Conservation (phyloP, 2,797 vertebrate species). For the Caiman crocodilus region DNA sequence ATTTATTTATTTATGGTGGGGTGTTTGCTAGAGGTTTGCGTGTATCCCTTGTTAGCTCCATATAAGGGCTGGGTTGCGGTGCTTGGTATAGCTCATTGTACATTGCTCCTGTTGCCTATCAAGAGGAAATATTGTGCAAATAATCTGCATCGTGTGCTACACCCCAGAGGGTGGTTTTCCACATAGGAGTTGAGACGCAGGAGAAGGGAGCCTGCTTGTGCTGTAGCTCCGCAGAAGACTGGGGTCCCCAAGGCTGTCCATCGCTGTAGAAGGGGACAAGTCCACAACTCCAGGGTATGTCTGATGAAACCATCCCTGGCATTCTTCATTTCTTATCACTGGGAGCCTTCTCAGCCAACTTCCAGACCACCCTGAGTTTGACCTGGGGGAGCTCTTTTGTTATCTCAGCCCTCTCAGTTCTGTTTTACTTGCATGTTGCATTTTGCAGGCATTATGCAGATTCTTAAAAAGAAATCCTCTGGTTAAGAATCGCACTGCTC, state of each 20-base stretch:
- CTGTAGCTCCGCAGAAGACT: neutral
- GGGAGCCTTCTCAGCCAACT: neutral
- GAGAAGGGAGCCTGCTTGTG: neutral
- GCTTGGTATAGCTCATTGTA: neutral
- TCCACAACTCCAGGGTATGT: too few species aligned
- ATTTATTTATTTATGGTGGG: neutral
- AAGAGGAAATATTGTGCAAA: neutral
- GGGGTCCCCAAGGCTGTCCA: too few species aligned
- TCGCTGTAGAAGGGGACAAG: too few species aligned
- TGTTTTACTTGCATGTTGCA: neutral
- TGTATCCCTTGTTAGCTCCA: neutral
- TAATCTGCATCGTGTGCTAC: neutral
- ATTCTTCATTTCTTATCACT: neutral
- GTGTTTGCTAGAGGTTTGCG: neutral
- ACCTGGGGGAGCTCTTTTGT: fast-evolving
- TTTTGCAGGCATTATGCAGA: neutral
- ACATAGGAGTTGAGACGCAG: neutral
- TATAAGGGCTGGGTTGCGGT: neutral
- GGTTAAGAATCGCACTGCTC: neutral
- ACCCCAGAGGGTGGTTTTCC: neutral
- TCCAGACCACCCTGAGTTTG: neutral
- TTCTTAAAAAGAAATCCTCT: neutral
- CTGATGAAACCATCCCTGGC: neutral
- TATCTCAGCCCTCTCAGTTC: neutral
- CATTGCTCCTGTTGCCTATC: neutral